A percentile compares a stretch with the other conserved stretches of the same genome.
These are phyloP conservation scores for Andrena bucephala DNA, from an alignment of 2,888 invertebrate genomes.

Conservation along the genomic window DNA sequence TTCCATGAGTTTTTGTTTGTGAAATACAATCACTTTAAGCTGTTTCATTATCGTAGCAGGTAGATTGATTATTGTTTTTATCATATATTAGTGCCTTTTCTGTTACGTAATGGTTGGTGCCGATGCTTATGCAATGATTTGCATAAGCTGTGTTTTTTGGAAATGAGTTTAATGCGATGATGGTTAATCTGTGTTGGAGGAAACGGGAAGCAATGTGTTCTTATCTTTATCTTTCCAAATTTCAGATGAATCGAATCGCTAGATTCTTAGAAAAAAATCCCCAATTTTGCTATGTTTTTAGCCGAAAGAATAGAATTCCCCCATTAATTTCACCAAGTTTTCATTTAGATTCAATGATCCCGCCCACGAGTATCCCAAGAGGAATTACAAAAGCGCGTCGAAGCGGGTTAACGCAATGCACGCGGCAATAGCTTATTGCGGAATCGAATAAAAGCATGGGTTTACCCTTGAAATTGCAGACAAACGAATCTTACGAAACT, in stretches of 20 bases:
- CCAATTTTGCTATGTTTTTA: too few species aligned
- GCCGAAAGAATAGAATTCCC: too few species aligned
- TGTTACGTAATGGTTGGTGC: neutral
- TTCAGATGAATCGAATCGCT: too few species aligned
- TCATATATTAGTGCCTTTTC: neutral
- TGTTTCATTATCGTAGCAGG: too few species aligned
- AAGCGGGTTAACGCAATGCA: conserved; percentile 4
- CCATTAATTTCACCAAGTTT: neutral
- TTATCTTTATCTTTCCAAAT: neutral
- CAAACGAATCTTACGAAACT: conserved; percentile 29
- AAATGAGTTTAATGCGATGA: neutral
- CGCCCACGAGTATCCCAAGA: neutral
- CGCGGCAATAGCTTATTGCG: conserved; percentile 6
- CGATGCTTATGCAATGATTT: neutral
- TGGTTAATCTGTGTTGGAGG: neutral
- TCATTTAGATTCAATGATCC: neutral
- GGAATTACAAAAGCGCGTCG: conserved; percentile 10
- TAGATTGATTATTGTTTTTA: neutral
- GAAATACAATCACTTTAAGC: too few species aligned
- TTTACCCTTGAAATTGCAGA: conserved; percentile 37
- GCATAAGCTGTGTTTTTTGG: neutral
- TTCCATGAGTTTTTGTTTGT: too few species aligned
- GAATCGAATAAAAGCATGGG: conserved; percentile 7
- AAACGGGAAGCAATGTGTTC: neutral
- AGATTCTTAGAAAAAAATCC: too few species aligned